Conservation (phyloP, 1,140 invertebrate genomes). For the Diabrotica virgifera region DNA sequence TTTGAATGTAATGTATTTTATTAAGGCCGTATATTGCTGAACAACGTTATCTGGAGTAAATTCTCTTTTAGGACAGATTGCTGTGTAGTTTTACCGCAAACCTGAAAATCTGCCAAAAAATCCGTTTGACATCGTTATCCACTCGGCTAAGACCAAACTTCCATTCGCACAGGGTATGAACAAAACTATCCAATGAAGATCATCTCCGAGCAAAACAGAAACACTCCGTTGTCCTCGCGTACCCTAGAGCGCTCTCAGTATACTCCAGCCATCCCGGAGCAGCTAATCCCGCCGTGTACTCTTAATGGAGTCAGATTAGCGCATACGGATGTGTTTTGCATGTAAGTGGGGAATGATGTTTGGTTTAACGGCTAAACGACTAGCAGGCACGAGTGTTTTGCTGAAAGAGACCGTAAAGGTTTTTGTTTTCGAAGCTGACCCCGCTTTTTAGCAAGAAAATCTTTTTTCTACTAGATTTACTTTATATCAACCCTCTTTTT, state of each 20-base stretch:
- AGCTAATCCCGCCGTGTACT: slow-evolving; percentile 27
- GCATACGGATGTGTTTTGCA: slow-evolving; percentile 46
- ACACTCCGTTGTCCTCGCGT: neutral
- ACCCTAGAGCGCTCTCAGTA: slow-evolving; percentile 16
- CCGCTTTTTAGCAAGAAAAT: neutral
- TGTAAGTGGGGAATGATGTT: slow-evolving; percentile 48
- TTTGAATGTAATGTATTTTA: too few relatives aligned
- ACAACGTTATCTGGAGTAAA: too few relatives aligned
- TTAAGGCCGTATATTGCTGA: too few relatives aligned
- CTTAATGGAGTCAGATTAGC: slow-evolving; percentile 47
- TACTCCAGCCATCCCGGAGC: slow-evolving; percentile 20
- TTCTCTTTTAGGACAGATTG: too few relatives aligned
- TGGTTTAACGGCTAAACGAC: slow-evolving; percentile 47
- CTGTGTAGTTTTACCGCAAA: neutral
- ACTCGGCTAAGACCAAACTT: neutral
- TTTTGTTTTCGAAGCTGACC: slow-evolving; percentile 27
- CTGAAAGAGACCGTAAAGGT: slow-evolving; percentile 39
- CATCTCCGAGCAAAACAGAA: neutral
- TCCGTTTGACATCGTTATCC: neutral
- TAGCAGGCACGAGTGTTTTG: slow-evolving; percentile 36
- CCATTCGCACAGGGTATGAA: neutral
- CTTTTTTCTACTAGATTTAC: neutral
- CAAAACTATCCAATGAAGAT: neutral
- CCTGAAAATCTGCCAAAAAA: neutral
- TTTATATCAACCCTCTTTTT: neutral